Base-by-base conservation (phyloP, 1,140 invertebrate species). In the Elysia chlorotica region DNA sequence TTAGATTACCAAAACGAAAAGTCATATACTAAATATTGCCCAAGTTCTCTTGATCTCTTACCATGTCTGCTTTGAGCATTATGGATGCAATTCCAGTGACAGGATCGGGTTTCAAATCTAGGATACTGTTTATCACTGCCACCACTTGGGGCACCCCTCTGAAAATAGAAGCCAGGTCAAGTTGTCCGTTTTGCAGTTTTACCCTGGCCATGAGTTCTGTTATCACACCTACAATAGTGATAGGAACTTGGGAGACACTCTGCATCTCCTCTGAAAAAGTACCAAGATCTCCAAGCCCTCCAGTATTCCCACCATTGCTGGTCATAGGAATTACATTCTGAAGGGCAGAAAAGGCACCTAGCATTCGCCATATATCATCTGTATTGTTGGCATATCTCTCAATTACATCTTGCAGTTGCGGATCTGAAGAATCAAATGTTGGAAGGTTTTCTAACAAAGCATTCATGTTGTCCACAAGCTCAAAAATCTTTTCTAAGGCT, bases 31-130 rank as follows among this genome's bases (percentile, higher is more conserved):
- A n/a, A n/a, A n/a, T n/a, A n/a, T n/a, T n/a, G n/a, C n/a, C n/a
- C n/a, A n/a, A n/a, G n/a, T n/a, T n/a, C n/a, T n/a, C n/a, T n/a
- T n/a, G n/a, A n/a, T n/a, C n/a, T n/a, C 61, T 23, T 33, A 63
- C 61, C 19, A 4, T 19, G 14, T 10, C 30, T 10, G 61, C 14
- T 63, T 33, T 63, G 6, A 63, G 31, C 33, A n/a, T 6, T 19
- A 63, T 33, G 14, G 61, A 4, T 17, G 35, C 30, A 25, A 66
- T 25, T 19, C 65, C 65, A 38, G 35, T 66, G n/a, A 66, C 3
- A 23, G 65, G 65, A 33, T 66, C 65, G 5, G 65, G 65, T 41
- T 66, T 41, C 35, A 66, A 5, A 28, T 41, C 37, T 37, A 66
- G 28, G 4, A 66, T 3, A 19, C 36, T 25, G 14, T 66, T 23